Evolutionary conservation across 64 coral and sea anemone species (phyloP), one percentile per base, ranked within the genome.

Genomic region (Stichodactyla helianthus): DNA sequence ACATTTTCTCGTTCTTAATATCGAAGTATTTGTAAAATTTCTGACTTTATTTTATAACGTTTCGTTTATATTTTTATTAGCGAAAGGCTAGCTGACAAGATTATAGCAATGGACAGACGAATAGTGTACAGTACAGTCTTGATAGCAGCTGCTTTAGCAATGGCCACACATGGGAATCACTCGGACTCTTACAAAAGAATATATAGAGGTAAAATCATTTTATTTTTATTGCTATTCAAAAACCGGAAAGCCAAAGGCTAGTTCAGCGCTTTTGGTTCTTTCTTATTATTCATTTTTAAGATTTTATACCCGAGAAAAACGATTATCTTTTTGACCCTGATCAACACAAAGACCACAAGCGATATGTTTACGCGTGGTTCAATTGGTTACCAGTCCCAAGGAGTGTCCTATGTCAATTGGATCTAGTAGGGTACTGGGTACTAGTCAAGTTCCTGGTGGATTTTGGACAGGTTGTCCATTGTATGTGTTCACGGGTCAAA

Each of bases 181-280:
- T 81, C 78, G 14, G 78, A 81, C 6, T 81, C 78, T 8, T 81
- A 81, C 50, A 81, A 81, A 5, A 51, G 10, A 54, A 81, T 81
- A 10, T 81, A 81, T 50, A 52, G 52, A 81, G 78, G 78, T 81
- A 81, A 20, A 71, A 58, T 58, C 9, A 6, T 58, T 15, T 5
- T 15, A 31, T 27, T 7, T 20, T 22, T 1, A 74, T 74, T 14
- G 4, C 26, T 74, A n/a, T 27, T 74, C 10, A 0, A 13, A 31
- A 27, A 65, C 19, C 11, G 2, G 6, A 65, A 65, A 65, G 55
- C 55, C 55, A 0, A 15, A 58, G 14, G 55, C 14, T 44, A 44
- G 35, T 44, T 44, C 35, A 44, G 2, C 35, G 35, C 35, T 44
- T 44, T 44, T 44, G 35, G 35, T 44, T 44, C 35, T 44, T 44